Evolutionary conservation across 2,113 vertebrate species (phyloP), one percentile per base, ranked within the genome.

Genomic region (Chauna torquata): DNA sequence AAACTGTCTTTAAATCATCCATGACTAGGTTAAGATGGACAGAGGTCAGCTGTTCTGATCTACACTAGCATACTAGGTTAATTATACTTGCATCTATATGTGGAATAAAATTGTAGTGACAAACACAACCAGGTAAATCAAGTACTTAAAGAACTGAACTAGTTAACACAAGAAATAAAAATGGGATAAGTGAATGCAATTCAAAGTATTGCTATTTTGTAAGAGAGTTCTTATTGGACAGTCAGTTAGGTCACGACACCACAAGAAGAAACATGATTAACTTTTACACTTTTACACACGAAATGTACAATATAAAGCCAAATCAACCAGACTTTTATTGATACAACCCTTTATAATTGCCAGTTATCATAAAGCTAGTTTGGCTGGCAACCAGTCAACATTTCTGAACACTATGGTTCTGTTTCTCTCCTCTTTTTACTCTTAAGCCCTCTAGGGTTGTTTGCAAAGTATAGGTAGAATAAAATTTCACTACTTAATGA

Each of bases 1-100:
- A 94, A 91, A 82, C 58, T 47, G 22, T 66, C 86, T 87, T 82
- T 94, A 95, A 91, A 85, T 85, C 81, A 82, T 47, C 58, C 70
- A 2, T 54, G 77, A 52, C 88, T 49, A 23, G 40, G 16, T 15
- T 45, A 92, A 94, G 78, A 90, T 76, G 69, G 83, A 45, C 54
- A 84, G 88, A 89, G 88, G 88, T 94, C 95, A 88, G 78, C 50
- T 70, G 27, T 59, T 88, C 69, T 85, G 92, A 82, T 9, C 22
- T 74, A 77, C 58, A 55, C 20, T n/a, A 52, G 52, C 40, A 36
- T 17, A 38, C 74, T 34, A 50, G 45, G 58, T 80, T 82, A 85
- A 87, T 91, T 84, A 71, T 54, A 55, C 25, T 59, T 32, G 32
- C 45, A 44, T 58, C 64, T 75, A 68, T 45, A 30, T 5, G 12